These are phyloP conservation scores for Rhagophthalmus giganteus DNA, from an alignment of 2,888 invertebrate genomes.

Conservation along the genomic window DNA sequence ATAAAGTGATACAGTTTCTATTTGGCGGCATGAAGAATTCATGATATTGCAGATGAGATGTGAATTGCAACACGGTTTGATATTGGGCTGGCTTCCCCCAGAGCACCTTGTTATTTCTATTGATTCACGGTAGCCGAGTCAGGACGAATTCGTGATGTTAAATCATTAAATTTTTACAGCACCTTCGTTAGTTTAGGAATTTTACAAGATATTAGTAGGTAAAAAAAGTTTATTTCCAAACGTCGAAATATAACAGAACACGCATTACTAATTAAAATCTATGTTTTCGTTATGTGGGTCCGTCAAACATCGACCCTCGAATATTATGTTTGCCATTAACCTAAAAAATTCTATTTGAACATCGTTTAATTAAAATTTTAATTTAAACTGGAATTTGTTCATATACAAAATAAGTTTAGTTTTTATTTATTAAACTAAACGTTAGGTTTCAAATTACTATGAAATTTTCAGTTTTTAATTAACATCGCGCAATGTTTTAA, in stretches of 20 bases:
- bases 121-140: conserved; percentile 15
- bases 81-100: conserved; percentile 40
- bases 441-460: neutral
- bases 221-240: neutral
- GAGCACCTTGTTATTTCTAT: conserved; percentile 28
- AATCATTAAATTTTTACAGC: conserved; percentile 2
- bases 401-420: conserved; percentile 15
- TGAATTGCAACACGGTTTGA: conserved; percentile 47
- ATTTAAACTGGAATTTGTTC: conserved; percentile 19
- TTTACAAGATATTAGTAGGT: neutral
- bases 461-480: no score
- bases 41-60: conserved; percentile 51
- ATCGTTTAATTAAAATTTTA: conserved; percentile 27
- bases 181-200: neutral
- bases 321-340: conserved; percentile 22
- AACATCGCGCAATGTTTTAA: no score
- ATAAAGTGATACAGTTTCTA: conserved; percentile 44
- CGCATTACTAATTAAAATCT: conserved; percentile 14
- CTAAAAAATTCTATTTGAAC: conserved; percentile 23
- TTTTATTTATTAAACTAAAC: no score
- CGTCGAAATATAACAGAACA: conserved; percentile 2
- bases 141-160: conserved; percentile 1
- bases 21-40: conserved; percentile 49
- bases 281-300: conserved; percentile 7
- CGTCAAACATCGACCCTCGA: conserved; percentile 6